Evolutionary conservation across 2,113 vertebrate genomes (phyloP), one percentile per base, ranked within the genome.

Genomic region (Myrmophylax atrothorax): DNA sequence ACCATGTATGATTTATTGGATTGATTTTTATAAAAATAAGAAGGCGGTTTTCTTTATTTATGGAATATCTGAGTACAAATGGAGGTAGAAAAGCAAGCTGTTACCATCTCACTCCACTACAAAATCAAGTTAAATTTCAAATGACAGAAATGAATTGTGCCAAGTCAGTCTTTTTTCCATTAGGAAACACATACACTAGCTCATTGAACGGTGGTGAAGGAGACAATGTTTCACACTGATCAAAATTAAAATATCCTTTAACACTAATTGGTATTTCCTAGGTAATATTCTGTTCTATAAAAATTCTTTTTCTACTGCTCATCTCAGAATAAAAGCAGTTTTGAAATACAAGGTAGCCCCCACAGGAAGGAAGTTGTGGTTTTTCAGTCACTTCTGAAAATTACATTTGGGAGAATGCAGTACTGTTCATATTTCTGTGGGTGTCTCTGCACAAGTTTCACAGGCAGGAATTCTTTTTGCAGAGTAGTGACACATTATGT

Each of bases 381-480:
- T 92, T 90, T 80, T 55, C 42, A 69, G 23, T 24, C 12, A 15
- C 6, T 69, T 94, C 20, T 66, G 77, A 81, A 92, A 97, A 93
- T 28, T 58, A 72, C 14, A 4, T 88, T 49, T 72, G 60, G 46
- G 44, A 93, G 84, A 96, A 92, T 76, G 53, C 60, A 93, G 75
- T 84, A 83, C 73, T 95, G 49, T 75, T 97, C 92, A 53, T 95
- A 91, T 93, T 93, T 97, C 91, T 95, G 37, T 86, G 75, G 52
- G 76, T 96, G 93, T 96, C 94, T 89, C 84, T 90, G 37, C 80
- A 90, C 52, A 93, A 87, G 82, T 97, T 97, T 95, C 91, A 93
- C 52, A 93, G 37, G 55, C 25, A 67, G 92, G 90, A 37, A 18
- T 92, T 95, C 73, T 80, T 81, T 78, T 75, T 69, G 66, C 15